Evolutionary conservation across 2,888 invertebrate genomes (phyloP).

Genomic region (Agapetus fuscipes): DNA sequence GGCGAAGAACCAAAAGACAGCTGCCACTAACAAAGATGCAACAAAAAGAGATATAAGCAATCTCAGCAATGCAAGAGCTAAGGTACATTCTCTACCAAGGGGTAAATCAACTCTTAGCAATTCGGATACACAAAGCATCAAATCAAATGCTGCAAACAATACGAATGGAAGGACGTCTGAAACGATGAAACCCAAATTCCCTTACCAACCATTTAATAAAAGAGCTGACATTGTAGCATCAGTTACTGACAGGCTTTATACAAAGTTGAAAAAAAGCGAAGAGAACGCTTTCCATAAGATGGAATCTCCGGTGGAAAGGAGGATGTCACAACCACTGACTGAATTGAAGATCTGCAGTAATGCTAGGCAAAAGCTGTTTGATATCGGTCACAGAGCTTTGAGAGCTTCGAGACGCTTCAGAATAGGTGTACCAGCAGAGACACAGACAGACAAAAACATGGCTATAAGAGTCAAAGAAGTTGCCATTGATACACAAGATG

Average conservation of each 20-base stretch:
- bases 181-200: slow-evolving; percentile 24
- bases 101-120: neutral
- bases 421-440: slow-evolving; percentile 44
- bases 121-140: neutral
- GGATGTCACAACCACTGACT: slow-evolving; percentile 37
- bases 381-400: slow-evolving; percentile 49
- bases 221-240: slow-evolving; percentile 62
- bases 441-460: slow-evolving; percentile 44
- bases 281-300: slow-evolving; percentile 38
- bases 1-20: slow-evolving; percentile 23
- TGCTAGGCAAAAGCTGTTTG: slow-evolving; percentile 47
- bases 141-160: neutral
- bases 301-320: slow-evolving; percentile 34
- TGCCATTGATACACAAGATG: slow-evolving; percentile 44
- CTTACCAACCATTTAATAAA: slow-evolving; percentile 31
- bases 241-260: slow-evolving; percentile 58
- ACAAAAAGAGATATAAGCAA: neutral
- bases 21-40: slow-evolving; percentile 13
- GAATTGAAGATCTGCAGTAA: slow-evolving; percentile 50
- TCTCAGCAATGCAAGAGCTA: neutral
- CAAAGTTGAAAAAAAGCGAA: slow-evolving; percentile 45
- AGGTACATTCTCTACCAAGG: neutral
- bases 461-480: slow-evolving; percentile 48
- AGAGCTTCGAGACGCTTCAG: slow-evolving; percentile 38
- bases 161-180: no score